These are phyloP conservation scores for Lasioglossum zephyrum DNA, from an alignment of 2,888 invertebrate genomes.

Conservation along the genomic window DNA sequence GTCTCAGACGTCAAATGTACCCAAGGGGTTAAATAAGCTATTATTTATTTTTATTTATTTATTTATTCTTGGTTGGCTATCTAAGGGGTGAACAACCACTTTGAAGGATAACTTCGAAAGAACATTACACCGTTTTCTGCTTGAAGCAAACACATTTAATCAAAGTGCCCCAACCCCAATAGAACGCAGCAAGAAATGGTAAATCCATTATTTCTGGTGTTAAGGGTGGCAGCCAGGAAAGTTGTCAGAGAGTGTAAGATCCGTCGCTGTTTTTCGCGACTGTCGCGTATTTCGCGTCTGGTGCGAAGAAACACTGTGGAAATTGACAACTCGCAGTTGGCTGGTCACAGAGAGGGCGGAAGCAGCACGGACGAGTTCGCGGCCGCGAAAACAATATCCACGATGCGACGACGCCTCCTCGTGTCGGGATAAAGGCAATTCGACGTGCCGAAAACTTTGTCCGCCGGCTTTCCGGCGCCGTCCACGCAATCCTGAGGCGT, in stretches of 20 bases:
- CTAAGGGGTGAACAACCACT: too few species aligned
- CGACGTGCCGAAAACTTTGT: conserved; percentile 62
- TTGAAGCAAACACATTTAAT: neutral
- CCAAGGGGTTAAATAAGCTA: too few species aligned
- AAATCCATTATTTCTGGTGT: neutral
- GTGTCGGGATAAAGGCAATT: conserved; percentile 40
- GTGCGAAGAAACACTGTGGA: neutral
- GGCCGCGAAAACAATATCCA: conserved; percentile 56
- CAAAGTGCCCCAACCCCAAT: neutral
- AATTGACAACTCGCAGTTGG: conserved; percentile 26
- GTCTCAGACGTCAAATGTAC: too few species aligned
- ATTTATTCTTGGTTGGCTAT: too few species aligned
- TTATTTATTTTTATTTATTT: too few species aligned
- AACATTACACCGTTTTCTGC: neutral
- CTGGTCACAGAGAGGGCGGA: conserved; percentile 8
- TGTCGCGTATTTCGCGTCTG: neutral
- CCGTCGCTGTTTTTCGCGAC: neutral
- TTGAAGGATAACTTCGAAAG: neutral
- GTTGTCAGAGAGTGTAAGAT: neutral
- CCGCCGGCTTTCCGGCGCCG: conserved; percentile 66
- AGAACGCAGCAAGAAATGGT: neutral
- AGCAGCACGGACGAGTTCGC: conserved; percentile 4
- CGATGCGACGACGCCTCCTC: conserved; percentile 49
- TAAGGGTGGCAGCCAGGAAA: neutral
- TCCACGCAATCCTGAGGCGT: conserved; percentile 34